phyloP scores from a whole-genome alignment of 2,113 vertebrate genomes.

The Shinisaurus crocodilurus region DNA sequence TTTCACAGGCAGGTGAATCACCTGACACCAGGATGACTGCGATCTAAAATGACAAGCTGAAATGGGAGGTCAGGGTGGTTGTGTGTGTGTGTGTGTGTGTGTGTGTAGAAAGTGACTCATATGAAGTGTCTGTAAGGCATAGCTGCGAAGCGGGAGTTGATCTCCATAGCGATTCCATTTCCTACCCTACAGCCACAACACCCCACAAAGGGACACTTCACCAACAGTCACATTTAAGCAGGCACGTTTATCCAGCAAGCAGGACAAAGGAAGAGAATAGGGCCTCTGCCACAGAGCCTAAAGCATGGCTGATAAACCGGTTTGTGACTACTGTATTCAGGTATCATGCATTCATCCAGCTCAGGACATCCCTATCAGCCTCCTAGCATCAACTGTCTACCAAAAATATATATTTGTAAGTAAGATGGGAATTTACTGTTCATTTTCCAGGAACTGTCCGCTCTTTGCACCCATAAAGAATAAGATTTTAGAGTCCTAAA shows the following conservation, averaged over 20 bases:
- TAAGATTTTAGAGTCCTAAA: not conserved
- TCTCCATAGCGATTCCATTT: conserved; percentile 9
- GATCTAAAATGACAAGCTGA: not conserved
- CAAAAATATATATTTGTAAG: not conserved
- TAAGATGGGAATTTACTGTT: not conserved
- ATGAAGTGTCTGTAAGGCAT: not conserved
- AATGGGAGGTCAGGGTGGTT: conserved; percentile 9
- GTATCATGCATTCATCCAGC: not conserved
- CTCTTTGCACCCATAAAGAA: not conserved
- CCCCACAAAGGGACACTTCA: not conserved
- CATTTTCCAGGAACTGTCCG: conserved; percentile 5
- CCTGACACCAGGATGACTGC: not conserved
- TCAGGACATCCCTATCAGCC: not conserved
- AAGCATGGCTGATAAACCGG: conserved; percentile 10
- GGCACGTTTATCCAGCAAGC: not conserved
- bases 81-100: no score
- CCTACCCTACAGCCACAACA: not conserved
- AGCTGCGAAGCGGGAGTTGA: not conserved
- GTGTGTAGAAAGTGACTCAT: not conserved
- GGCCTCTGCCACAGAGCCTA: conserved; percentile 5
- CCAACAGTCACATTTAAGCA: conserved; percentile 6
- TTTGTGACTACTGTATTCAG: not conserved
- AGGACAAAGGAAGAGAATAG: conserved; percentile 7
- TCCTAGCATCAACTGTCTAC: not conserved
- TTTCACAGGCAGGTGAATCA: not conserved